Evolutionary conservation across 2,888 invertebrate species (phyloP), one percentile per base, ranked within the genome.

Genomic region (Neoscelio sp.): DNA sequence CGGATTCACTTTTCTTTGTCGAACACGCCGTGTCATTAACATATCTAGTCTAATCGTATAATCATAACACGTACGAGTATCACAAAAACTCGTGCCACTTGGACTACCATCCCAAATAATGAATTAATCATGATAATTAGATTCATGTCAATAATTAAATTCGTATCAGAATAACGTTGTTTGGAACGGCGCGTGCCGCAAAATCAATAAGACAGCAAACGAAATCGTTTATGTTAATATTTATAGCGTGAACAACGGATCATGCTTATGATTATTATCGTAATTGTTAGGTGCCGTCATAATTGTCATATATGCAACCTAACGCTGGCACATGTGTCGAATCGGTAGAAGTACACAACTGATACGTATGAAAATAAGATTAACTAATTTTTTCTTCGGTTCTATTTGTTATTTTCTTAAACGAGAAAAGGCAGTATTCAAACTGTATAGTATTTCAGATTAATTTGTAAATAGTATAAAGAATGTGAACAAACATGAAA

Each of bases 71-170:
- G 12, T 18, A 30, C 44, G 7, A 30, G 20, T 42, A 30, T 18
- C 44, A 12, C 30, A 58, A 58, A 58, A 58, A 58, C 10, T 38
- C 12, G 15, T 20, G n/a, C 28, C 26, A 26, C 56, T 56, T 40
- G n/a, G 13, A 0, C 8, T 26, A 6, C 18, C 12, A 40, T 26
- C 15, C 8, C 8, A n/a, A 26, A 42, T 42, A 28, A 56, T 38
- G 13, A 56, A 56, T 58, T 58, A 17, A 42, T 42, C 10, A 42
- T 40, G 42, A 58, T 28, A 58, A 40, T 58, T 58, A 40, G n/a
- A 58, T 26, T 17, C n/a, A 10, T 18, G 15, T 17, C 17, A 17
- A 58, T 42, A 42, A 58, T 40, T 42, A 42, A 58, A 58, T 58
- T 58, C 26, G 42, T 42, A 23, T 28, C 17, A 28, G 42, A 42